Base-by-base conservation (phyloP, 1,140 invertebrate species). In the Ostrea edulis region DNA sequence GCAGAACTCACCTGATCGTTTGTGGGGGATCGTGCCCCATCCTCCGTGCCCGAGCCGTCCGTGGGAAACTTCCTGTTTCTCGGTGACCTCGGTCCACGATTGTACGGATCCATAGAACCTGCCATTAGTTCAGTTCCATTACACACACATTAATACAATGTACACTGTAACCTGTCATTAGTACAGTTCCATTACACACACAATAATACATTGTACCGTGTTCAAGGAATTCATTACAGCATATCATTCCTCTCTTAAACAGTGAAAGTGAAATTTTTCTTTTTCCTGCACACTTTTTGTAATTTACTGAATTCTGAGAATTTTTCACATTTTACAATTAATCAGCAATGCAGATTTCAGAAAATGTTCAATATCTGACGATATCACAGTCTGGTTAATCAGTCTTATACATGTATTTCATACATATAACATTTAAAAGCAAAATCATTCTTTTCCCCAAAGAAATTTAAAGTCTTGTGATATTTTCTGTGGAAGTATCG, bases 81-180 rank as follows among this genome's bases (percentile, higher is more conserved):
- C 0, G 97, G 98, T 92, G 97, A 98, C 82, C 97, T 96, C 77
- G 98, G 97, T 68, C 97, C 97, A 90, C 97, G 96, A 92, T 97
- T 97, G 95, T 98, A 98, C 29, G 98, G 98, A 95, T 99, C 98
- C 88, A 97, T 96, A 54, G 96, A 95, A 87, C 95, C 95, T 96
- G 82, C 4, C 89, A 90, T 22, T 68, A 35, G 25, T 81, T 44
- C n/a, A 44, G 35, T 44, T 44, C 5, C 35, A 44, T 44, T 44
- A 44, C 35, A 44, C 5, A 44, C 5, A 44, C 35, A 44, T 44
- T 44, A 44, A 44, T 5, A 44, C n/a, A n/a, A n/a, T n/a, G n/a
- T n/a, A n/a, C n/a, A n/a, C n/a, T n/a, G n/a, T n/a, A 95, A 87
- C 95, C 95, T 96, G 82, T 7, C 89, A 90, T 22, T 68, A 35